Evolutionary conservation across 2,113 vertebrate genomes (phyloP).

Genomic region (Dipodomys ordii): DNA sequence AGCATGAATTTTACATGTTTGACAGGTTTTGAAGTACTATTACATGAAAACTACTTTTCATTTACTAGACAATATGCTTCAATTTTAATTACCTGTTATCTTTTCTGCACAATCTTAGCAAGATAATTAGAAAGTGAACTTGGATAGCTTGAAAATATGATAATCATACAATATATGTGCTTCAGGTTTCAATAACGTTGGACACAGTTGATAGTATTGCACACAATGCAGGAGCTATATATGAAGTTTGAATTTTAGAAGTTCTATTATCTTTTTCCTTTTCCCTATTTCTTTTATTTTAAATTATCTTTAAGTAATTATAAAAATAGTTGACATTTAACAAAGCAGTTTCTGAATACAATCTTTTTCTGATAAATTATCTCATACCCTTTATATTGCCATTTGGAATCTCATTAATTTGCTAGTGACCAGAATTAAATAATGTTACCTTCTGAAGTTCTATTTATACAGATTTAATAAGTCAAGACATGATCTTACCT

Average conservation of each 20-base stretch:
- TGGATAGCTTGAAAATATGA: neutral
- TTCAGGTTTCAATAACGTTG: neutral
- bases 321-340: too few species aligned
- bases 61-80: neutral
- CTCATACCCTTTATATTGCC: neutral
- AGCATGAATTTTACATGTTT: neutral
- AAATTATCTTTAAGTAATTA: too few species aligned
- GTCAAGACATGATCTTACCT: neutral
- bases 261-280: neutral
- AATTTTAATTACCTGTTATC: neutral
- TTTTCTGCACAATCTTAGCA: neutral
- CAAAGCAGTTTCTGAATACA: too few species aligned
- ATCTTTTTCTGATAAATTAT: neutral
- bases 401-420: neutral
- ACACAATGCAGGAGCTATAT: neutral
- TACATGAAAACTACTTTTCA: neutral
- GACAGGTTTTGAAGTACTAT: neutral
- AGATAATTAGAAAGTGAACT: neutral
- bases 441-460: neutral
- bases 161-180: neutral
- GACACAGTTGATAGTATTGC: neutral
- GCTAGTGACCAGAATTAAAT: neutral
- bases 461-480: constrained; percentile 13
- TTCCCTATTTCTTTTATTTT: too few species aligned
- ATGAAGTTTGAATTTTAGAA: neutral